phyloP scores from a whole-genome alignment of 1,140 invertebrate genomes.

The Cotesia typhae region DNA sequence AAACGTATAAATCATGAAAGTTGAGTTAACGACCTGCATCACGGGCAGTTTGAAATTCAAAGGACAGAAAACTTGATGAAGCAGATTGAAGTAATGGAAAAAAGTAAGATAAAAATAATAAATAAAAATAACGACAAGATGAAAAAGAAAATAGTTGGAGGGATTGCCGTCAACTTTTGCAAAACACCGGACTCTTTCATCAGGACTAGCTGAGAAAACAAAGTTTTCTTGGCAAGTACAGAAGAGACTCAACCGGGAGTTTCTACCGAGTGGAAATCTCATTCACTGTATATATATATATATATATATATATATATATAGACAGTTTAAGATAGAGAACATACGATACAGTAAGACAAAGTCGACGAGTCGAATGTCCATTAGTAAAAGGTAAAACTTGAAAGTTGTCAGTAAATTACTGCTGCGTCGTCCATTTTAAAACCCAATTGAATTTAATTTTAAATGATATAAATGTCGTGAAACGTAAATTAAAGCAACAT shows the following conservation, averaged over 20 bases:
- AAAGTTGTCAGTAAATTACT: constrained; percentile 14
- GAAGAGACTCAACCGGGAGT: constrained; percentile 22
- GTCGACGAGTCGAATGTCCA: constrained; percentile 11
- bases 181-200: constrained; percentile 35
- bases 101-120: background rate
- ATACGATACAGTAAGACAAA: too few relatives aligned
- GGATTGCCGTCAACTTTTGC: constrained; percentile 17
- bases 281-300: background rate
- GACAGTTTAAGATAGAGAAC: background rate
- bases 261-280: constrained; percentile 31
- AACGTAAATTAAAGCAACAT: constrained; percentile 6
- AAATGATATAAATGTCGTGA: too few relatives aligned
- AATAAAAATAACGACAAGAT: background rate
- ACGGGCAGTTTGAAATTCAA: constrained; percentile 42
- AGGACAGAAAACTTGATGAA: constrained; percentile 38
- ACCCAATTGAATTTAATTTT: too few relatives aligned
- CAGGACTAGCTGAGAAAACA: constrained; percentile 36
- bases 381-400: constrained; percentile 29
- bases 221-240: constrained; percentile 34
- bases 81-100: constrained; percentile 8
- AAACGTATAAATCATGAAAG: constrained; percentile 33
- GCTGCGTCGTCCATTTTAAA: background rate
- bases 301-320: background rate
- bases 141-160: constrained; percentile 1
- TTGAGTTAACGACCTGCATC: constrained; percentile 37